Evolutionary conservation across 2,797 vertebrate species (phyloP), one percentile per base, ranked within the genome.

Genomic region (Myioborus melanocephalus): DNA sequence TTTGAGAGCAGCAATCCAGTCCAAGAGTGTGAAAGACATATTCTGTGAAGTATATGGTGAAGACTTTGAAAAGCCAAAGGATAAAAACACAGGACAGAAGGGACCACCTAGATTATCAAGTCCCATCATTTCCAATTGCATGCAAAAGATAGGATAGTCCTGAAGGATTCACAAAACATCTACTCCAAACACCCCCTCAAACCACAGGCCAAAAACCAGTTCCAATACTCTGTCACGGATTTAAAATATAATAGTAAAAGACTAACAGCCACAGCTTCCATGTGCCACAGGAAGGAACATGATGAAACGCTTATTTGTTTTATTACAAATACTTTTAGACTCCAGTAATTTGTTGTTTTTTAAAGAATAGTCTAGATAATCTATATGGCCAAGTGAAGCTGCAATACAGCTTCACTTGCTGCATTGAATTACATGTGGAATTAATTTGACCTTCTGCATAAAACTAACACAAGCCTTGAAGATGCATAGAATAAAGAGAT

Each of bases 241-340:
- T 94, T 88, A 64, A 95, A 89, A 81, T 44, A 41, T 57, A 88
- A 24, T 32, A 81, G 69, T 65, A 63, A 86, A 90, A 94, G 79
- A 88, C 46, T 72, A 89, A 81, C 53, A 86, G 65, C 9, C 65
- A 44, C 35, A 90, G 55, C 35, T 93, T 91, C 87, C 84, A 86
- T 72, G 80, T 93, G 69, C 72, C 83, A 88, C 76, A 91, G 93
- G 87, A 95, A 96, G 72, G 59, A 94, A 86, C 89, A 97, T 82
- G 95, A 96, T 96, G 90, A 97, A 96, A 95, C 0, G 0, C 71
- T 97, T 95, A 90, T 83, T 97, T 96, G 53, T 90, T 97, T 96
- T 93, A 95, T 92, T 94, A 81, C 84, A 93, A 90, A 84, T 95
- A 85, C 79, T 97, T 97, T 91, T 91, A 88, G 94, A 95, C 61